Evolutionary conservation across 2,113 vertebrate species (phyloP).

Genomic region (Anolis sagrei): DNA sequence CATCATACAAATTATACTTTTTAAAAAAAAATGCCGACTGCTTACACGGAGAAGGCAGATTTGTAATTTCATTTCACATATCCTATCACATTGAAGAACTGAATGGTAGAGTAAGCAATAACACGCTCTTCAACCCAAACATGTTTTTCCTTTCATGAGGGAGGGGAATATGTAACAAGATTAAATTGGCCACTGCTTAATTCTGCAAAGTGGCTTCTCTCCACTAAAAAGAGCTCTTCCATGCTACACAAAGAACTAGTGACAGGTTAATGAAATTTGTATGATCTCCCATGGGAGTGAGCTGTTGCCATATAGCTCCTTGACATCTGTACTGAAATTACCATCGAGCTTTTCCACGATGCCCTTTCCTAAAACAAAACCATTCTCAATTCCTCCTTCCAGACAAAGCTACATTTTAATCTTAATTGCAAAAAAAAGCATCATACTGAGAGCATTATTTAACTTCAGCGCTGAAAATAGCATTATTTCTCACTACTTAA

Average conservation of each 20-base stretch:
- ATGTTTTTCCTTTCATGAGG: conserved; percentile 32
- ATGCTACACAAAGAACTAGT: conserved; percentile 41
- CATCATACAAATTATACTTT: conserved; percentile 5
- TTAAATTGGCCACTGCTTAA: conserved; percentile 36
- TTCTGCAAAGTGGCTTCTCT: conserved; percentile 45
- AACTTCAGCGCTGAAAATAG: conserved; percentile 13
- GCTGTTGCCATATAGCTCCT: conserved; percentile 48
- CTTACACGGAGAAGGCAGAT: background rate
- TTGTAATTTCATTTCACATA: conserved; percentile 44
- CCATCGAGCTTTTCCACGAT: conserved; percentile 36
- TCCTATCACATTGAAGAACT: conserved; percentile 20
- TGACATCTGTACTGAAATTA: conserved; percentile 54
- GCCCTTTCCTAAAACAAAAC: background rate
- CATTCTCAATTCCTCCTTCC: conserved; percentile 12
- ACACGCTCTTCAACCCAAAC: conserved; percentile 22
- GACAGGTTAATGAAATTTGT: conserved; percentile 65
- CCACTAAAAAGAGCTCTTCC: conserved; percentile 16
- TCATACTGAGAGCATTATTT: conserved; percentile 14
- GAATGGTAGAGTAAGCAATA: conserved; percentile 31
- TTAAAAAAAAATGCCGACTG: background rate
- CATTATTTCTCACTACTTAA: conserved; percentile 21
- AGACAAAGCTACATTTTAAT: conserved; percentile 1
- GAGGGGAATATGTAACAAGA: conserved; percentile 45
- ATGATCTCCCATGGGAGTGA: conserved; percentile 59
- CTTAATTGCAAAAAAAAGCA: conserved; percentile 16